These are phyloP conservation scores for Hoplodrina blanda DNA, from an alignment of 2,888 invertebrate species.

Conservation along the genomic window DNA sequence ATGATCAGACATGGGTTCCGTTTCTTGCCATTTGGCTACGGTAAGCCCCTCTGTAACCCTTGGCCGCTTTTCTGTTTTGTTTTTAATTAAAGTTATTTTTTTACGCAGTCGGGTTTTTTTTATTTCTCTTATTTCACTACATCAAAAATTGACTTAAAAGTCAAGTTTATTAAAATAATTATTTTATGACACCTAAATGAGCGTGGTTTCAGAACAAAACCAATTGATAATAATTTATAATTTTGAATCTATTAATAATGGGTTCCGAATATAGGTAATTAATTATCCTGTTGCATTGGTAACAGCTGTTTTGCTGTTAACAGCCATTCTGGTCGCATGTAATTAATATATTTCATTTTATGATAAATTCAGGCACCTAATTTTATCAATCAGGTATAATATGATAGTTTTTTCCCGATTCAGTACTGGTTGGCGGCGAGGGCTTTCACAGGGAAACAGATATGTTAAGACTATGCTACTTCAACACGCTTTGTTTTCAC, in stretches of 20 bases:
- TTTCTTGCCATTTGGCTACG: no score
- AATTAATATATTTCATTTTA: slow-evolving; percentile 26
- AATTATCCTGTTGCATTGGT: slow-evolving; percentile 45
- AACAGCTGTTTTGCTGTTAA: slow-evolving; percentile 45
- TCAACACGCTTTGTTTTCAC: background rate
- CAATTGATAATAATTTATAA: slow-evolving; percentile 47
- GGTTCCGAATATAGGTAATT: slow-evolving; percentile 45
- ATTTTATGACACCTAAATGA: slow-evolving; percentile 5
- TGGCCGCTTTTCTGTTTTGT: no score
- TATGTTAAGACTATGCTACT: slow-evolving; percentile 16
- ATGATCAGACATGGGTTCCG: no score
- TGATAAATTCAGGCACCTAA: slow-evolving; percentile 2
- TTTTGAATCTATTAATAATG: slow-evolving; percentile 40
- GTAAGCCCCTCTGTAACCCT: no score
- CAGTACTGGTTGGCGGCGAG: background rate
- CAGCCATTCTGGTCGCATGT: slow-evolving; percentile 14
- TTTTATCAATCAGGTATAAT: slow-evolving; percentile 28
- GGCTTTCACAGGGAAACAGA: slow-evolving; percentile 13
- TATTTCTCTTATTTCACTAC: background rate
- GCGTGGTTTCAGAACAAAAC: slow-evolving; percentile 18
- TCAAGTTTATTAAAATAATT: background rate
- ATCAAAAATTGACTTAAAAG: background rate
- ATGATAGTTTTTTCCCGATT: background rate
- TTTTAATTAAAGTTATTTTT: no score
- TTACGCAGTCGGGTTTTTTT: no score